Evolutionary conservation across 64 coral and sea anemone genomes (phyloP).

Genomic region (Hydrozoanthus tunicans): DNA sequence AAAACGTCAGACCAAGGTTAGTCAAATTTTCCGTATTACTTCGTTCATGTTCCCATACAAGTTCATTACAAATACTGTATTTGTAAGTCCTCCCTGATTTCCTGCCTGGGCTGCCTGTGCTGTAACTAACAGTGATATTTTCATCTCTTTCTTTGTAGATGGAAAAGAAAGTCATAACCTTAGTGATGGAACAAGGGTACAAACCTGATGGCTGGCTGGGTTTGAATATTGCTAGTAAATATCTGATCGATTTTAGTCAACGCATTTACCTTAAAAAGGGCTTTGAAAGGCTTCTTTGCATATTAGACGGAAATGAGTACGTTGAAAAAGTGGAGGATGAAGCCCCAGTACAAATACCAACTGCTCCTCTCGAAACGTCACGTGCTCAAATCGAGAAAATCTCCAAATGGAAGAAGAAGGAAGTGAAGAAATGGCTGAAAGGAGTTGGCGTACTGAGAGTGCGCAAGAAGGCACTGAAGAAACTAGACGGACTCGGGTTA

Average conservation of each 20-base stretch:
- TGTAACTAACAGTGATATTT: neutral
- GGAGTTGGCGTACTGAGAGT: slow-evolving; percentile 40
- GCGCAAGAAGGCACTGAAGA: slow-evolving; percentile 55
- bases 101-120: too few relatives aligned
- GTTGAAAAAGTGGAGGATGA: neutral
- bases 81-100: too few relatives aligned
- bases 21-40: too few relatives aligned
- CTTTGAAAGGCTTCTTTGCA: slow-evolving; percentile 18
- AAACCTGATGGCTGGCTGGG: slow-evolving; percentile 64
- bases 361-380: neutral
- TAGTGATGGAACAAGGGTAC: slow-evolving; percentile 52
- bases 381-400: neutral
- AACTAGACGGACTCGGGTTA: slow-evolving; percentile 59
- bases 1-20: too few relatives aligned
- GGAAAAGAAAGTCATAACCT: slow-evolving; percentile 61
- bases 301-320: slow-evolving; percentile 29
- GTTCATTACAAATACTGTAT: too few relatives aligned
- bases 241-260: slow-evolving; percentile 61
- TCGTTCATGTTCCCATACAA: too few relatives aligned
- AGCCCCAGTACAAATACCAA: neutral
- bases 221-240: slow-evolving; percentile 24
- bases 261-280: neutral
- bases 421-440: slow-evolving; percentile 66
- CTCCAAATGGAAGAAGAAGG: slow-evolving; percentile 39
- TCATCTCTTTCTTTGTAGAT: slow-evolving; percentile 29